Conservation (phyloP, 2,113 vertebrate genomes). For the Colossoma macropomum region DNA sequence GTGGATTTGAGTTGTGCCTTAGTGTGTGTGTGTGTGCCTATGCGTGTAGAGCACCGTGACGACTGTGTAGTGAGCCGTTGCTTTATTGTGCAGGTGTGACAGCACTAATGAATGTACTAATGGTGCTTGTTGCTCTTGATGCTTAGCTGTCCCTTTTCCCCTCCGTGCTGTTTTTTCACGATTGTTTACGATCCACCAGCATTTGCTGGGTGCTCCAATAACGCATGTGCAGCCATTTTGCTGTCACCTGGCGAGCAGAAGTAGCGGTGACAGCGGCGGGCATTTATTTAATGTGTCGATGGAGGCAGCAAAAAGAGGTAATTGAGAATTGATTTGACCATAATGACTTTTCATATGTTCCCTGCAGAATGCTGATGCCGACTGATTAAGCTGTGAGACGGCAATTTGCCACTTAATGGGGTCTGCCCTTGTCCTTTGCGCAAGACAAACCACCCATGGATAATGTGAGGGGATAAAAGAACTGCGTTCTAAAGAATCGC, state of each 20-base stretch:
- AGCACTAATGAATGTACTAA: slow-evolving; percentile 46
- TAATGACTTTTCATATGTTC: slow-evolving; percentile 66
- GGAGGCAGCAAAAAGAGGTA: slow-evolving; percentile 53
- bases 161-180: slow-evolving; percentile 38
- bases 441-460: slow-evolving; percentile 55
- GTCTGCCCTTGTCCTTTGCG: slow-evolving; percentile 63
- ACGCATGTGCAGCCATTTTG: slow-evolving; percentile 35
- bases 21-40: not conserved
- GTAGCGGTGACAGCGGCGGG: slow-evolving; percentile 49
- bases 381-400: slow-evolving; percentile 60
- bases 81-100: slow-evolving; percentile 41
- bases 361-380: slow-evolving; percentile 58
- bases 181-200: slow-evolving; percentile 62
- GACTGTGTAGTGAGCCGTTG: slow-evolving; percentile 4
- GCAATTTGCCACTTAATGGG: slow-evolving; percentile 66
- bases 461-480: slow-evolving; percentile 50
- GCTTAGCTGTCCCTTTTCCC: slow-evolving; percentile 35
- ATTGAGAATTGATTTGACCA: slow-evolving; percentile 67
- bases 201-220: slow-evolving; percentile 45
- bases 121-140: slow-evolving; percentile 42
- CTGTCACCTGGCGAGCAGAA: slow-evolving; percentile 44
- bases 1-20: too few species aligned
- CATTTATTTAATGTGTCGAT: slow-evolving; percentile 64
- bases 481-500: slow-evolving; percentile 32
- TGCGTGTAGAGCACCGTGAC: not conserved